A percentile compares a stretch with the other conserved stretches of the same genome.
Evolutionary conservation across 2,113 vertebrate species (phyloP).

Genomic region (Falcunculus frontatus): DNA sequence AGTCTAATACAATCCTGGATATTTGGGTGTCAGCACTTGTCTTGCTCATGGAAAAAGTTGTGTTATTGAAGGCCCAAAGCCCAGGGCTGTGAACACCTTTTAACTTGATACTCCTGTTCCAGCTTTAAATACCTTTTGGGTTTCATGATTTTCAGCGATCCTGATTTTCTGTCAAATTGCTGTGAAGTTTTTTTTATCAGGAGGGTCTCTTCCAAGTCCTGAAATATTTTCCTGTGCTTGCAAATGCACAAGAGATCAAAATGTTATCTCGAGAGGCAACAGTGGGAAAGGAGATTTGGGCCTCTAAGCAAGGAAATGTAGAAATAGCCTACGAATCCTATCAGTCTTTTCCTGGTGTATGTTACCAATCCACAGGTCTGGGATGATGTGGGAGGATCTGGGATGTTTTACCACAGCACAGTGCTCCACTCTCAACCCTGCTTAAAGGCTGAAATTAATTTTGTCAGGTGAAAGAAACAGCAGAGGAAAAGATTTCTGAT

Average conservation of each 20-base stretch:
- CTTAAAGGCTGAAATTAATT: background rate
- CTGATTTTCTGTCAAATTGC: background rate
- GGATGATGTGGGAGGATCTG: background rate
- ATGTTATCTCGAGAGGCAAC: rapidly evolving
- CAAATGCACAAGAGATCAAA: background rate
- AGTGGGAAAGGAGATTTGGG: background rate
- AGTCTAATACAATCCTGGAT: background rate
- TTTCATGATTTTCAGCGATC: background rate
- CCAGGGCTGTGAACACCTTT: background rate
- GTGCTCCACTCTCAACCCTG: background rate
- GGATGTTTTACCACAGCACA: background rate
- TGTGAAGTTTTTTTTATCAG: background rate
- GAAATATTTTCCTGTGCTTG: background rate
- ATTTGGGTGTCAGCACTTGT: background rate
- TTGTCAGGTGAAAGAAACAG: background rate
- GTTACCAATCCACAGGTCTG: background rate
- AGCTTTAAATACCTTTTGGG: background rate
- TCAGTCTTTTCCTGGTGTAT: rapidly evolving
- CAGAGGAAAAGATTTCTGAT: background rate
- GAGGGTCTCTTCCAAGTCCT: background rate
- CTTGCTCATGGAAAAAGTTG: background rate
- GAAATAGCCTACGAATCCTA: background rate
- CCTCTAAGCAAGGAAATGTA: background rate
- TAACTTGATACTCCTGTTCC: background rate
- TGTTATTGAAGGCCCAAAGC: background rate